Percentiles rank a stretch among this genome's conserved stretches.
phyloP scores from a whole-genome alignment of 1,140 invertebrate genomes.

The Diorhabda sublineata region DNA sequence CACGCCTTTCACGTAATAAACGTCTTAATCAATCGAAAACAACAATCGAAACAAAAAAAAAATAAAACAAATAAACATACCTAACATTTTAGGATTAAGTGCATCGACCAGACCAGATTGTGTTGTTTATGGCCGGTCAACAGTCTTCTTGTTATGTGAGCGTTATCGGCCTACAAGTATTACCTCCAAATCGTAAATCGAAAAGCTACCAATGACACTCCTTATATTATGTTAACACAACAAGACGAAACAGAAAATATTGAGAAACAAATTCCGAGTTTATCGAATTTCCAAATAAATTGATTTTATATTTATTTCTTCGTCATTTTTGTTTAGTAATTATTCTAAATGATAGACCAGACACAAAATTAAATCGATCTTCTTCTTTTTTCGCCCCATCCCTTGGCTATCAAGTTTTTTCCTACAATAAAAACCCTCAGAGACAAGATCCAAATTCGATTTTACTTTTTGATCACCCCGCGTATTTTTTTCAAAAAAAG shows the following conservation, averaged over 20 bases:
- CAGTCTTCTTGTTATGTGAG: slow-evolving; percentile 30
- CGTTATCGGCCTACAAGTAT: slow-evolving; percentile 34
- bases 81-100: slow-evolving; percentile 15
- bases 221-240: slow-evolving; percentile 28
- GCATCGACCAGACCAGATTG: slow-evolving; percentile 17
- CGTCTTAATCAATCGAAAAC: slow-evolving; percentile 2
- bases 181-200: slow-evolving; percentile 30
- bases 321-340: too few relatives aligned
- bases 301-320: too few relatives aligned
- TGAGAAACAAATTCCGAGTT: background rate
- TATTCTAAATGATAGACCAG: too few relatives aligned
- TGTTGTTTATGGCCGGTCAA: slow-evolving; percentile 27
- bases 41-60: background rate
- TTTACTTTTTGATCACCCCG: too few relatives aligned
- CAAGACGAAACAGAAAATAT: background rate
- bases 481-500: too few relatives aligned
- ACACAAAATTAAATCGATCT: too few relatives aligned
- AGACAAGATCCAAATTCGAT: too few relatives aligned
- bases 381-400: too few relatives aligned
- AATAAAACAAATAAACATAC: background rate
- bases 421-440: too few relatives aligned
- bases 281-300: too few relatives aligned
- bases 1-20: background rate
- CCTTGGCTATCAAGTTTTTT: too few relatives aligned
- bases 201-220: slow-evolving; percentile 33